Evolutionary conservation across 1,140 invertebrate genomes (phyloP).

Genomic region (Melanaphis sacchari): DNA sequence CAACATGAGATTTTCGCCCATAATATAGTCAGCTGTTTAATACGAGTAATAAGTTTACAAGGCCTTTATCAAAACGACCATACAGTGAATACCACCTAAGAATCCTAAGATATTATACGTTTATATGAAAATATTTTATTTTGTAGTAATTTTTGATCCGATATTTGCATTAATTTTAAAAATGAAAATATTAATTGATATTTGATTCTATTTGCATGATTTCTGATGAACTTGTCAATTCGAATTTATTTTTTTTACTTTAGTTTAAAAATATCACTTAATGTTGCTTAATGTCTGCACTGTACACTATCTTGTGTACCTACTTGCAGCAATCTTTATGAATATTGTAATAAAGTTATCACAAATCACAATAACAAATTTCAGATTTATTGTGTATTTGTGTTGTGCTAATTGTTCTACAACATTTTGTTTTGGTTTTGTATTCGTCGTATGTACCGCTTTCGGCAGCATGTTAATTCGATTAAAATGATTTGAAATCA

Average conservation of each 20-base stretch:
- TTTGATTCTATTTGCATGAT: background rate
- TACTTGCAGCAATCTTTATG: background rate
- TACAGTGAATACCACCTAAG: background rate
- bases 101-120: background rate
- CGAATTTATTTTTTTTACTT: background rate
- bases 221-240: background rate
- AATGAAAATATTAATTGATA: background rate
- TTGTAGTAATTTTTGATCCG: background rate
- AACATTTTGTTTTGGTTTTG: background rate
- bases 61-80: constrained; percentile 33
- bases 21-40: constrained; percentile 43
- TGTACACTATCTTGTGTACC: background rate
- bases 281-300: background rate
- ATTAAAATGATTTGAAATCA: constrained; percentile 24
- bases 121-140: background rate
- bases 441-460: background rate
- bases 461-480: background rate
- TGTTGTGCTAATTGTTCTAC: background rate
- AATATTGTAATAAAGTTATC: constrained; percentile 20
- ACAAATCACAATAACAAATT: constrained; percentile 32
- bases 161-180: background rate
- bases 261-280: too few species aligned
- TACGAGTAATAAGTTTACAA: background rate
- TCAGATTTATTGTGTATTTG: constrained; percentile 2
- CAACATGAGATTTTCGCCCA: constrained; percentile 42